A percentile compares a stretch with the other conserved stretches of the same genome.
Conservation (phyloP, 2,113 vertebrate species). For the Solenodon paradoxus region DNA sequence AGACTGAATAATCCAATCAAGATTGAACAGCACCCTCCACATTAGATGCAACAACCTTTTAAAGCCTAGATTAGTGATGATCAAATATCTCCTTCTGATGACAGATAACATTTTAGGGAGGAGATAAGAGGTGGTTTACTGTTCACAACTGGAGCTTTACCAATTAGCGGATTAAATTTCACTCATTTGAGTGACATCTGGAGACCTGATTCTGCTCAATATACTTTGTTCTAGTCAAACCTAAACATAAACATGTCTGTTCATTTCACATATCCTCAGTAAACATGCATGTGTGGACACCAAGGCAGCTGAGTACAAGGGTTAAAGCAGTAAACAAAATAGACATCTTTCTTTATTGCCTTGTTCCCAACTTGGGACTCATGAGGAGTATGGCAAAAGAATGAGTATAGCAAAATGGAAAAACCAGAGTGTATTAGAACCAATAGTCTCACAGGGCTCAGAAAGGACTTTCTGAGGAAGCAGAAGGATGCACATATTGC, state of each 20-base stretch:
- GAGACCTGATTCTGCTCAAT: conserved; percentile 2
- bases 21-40: background rate
- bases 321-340: background rate
- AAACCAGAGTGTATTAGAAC: background rate
- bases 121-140: conserved; percentile 18
- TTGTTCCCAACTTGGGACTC: background rate
- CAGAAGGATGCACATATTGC: accelerated
- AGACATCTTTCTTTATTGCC: background rate
- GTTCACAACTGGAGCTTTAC: background rate
- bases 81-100: background rate
- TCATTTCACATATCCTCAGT: background rate
- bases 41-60: background rate
- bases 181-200: background rate
- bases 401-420: background rate
- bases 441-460: background rate
- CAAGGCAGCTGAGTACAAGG: background rate
- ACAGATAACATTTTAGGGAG: background rate
- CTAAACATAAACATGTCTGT: background rate
- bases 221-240: background rate
- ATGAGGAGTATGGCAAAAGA: background rate
- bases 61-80: background rate
- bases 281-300: background rate
- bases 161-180: background rate
- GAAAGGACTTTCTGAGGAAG: background rate
- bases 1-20: conserved; percentile 22